These are phyloP conservation scores for Otus scops DNA, from an alignment of 2,797 vertebrate genomes.

Conservation along the genomic window DNA sequence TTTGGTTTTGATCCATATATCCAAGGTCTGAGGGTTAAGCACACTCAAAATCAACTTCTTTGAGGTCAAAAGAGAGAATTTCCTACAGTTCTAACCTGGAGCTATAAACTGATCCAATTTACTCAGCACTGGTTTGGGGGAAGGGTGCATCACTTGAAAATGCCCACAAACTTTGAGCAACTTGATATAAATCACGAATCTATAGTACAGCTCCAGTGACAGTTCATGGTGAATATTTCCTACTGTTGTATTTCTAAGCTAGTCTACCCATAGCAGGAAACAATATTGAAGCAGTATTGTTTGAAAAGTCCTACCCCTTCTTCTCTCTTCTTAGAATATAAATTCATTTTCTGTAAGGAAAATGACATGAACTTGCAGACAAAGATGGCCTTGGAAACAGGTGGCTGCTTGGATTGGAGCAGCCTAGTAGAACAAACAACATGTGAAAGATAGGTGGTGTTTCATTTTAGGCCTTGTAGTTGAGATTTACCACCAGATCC, in stretches of 20 bases:
- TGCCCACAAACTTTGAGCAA: not conserved
- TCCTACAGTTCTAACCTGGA: not conserved
- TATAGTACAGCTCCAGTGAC: not conserved
- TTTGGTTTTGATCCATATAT: not conserved
- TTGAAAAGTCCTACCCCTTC: not conserved
- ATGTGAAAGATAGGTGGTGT: not conserved
- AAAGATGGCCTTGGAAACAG: not conserved
- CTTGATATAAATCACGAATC: not conserved
- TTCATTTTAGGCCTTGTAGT: not conserved
- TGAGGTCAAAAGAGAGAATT: not conserved
- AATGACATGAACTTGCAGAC: not conserved
- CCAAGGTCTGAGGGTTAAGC: not conserved
- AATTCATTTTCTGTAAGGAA: not conserved
- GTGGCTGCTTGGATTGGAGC: not conserved
- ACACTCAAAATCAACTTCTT: not conserved
- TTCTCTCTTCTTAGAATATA: not conserved
- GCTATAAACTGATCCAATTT: not conserved
- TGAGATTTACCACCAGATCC: not conserved
- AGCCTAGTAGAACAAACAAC: not conserved
- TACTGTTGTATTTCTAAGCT: not conserved
- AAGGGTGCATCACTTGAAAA: not conserved
- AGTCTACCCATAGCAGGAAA: not conserved
- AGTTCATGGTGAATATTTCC: not conserved
- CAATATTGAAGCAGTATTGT: not conserved
- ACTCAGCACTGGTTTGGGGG: not conserved